Evolutionary conservation across 2,888 invertebrate species (phyloP), one percentile per base, ranked within the genome.

Genomic region (Pammene fasciana): DNA sequence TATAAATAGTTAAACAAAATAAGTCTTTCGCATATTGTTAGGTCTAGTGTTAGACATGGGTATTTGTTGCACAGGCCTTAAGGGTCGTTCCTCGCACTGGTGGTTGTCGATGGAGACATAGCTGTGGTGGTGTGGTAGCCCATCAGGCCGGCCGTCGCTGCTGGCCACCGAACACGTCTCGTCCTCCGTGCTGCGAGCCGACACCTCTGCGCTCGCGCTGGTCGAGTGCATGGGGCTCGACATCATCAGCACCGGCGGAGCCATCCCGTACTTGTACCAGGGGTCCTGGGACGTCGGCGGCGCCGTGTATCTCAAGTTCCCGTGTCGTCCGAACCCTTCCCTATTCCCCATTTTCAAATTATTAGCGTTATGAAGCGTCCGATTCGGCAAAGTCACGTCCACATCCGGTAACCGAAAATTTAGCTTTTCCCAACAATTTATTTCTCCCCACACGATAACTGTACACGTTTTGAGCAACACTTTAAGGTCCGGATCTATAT

Each of bases 391-490:
- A 74, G 93, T 93, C 83, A 93, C 90, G 84, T 93, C 93, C 77
- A 96, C 95, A 86, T 97, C 96, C 75, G 97, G 97, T 94, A 97
- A 95, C 77, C 96, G 95, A 93, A 94, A 95, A 86, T 96, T 95
- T 81, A 98, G 93, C 88, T 97, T 97, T 81, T 97, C 96, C 97
- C 97, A 97, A 94, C 97, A 97, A 79, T 96, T 94, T 75, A 95
- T 95, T 82, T 97, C 97, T 74, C 96, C 96, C 95, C 96, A 96
- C 82, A 96, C 94, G 62, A 95, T 94, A 81, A 95, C 95, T 77
- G 95, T 94, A 94, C 96, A 94, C 87, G 96, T 95, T 84, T 95
- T 94, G 50, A 96, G 91, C 70, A 96, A 90, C 78, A 95, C 94
- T 86, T 96, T 95, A 67, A 97, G 88, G 82, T 97, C 97, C 54